Conservation (phyloP, 2,888 invertebrate species). For the Caenorhabditis imperialis region DNA sequence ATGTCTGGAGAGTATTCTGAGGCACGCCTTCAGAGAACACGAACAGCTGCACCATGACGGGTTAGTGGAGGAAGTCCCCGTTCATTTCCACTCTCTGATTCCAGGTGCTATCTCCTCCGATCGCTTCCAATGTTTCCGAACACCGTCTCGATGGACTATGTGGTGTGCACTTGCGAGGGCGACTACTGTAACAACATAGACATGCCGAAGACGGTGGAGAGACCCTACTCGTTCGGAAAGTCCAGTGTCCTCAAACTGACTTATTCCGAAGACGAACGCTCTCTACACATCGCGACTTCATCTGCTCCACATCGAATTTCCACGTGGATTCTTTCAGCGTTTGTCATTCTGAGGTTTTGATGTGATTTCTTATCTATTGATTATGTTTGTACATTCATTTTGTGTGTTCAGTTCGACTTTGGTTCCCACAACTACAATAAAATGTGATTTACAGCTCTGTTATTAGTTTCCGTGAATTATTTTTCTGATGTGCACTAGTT, state of each 20-base stretch:
- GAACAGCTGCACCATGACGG: conserved; percentile 48
- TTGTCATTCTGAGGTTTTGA: not conserved
- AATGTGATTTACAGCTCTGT: no score
- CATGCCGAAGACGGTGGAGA: conserved; percentile 24
- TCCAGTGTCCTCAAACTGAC: conserved; percentile 32
- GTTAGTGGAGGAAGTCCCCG: no score
- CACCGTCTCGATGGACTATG: conserved; percentile 57
- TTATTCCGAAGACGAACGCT: conserved; percentile 4
- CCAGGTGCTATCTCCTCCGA: conserved; percentile 61
- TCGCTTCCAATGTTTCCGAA: conserved; percentile 61
- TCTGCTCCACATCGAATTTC: not conserved
- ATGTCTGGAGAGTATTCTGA: conserved; percentile 59
- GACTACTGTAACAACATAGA: conserved; percentile 60
- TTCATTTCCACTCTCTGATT: no score
- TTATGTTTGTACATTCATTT: no score
- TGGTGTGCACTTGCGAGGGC: conserved; percentile 62
- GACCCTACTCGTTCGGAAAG: conserved; percentile 34
- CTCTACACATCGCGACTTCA: conserved; percentile 33
- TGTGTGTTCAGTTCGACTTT: no score
- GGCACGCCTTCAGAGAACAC: conserved; percentile 53
- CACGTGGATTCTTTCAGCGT: not conserved
- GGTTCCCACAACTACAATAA: no score
- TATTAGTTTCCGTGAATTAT: no score
- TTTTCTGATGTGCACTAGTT: no score
- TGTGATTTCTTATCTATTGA: not conserved